Percentiles rank a stretch among this genome's conserved stretches.
Conservation (phyloP, 2,797 vertebrate species). For the Carcharodon carcharias region DNA sequence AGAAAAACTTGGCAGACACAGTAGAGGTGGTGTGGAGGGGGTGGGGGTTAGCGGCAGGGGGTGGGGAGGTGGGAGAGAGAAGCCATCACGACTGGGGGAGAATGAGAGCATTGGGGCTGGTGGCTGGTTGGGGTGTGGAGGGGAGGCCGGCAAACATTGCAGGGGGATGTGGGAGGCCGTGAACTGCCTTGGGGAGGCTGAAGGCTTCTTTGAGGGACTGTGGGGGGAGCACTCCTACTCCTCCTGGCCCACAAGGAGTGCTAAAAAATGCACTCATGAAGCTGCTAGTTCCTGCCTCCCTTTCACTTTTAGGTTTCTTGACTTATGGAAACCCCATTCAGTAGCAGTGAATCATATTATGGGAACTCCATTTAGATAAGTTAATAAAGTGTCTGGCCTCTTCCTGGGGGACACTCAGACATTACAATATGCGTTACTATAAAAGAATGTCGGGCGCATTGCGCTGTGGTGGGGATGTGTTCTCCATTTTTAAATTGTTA, state of each 20-base stretch:
- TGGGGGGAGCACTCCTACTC: not conserved
- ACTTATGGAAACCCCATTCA: not conserved
- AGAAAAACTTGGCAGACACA: too few species aligned
- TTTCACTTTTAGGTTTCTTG: not conserved
- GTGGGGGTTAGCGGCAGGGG: too few species aligned
- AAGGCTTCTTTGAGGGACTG: not conserved
- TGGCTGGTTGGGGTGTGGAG: not conserved
- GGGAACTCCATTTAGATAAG: not conserved
- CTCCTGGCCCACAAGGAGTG: not conserved
- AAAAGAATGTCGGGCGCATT: not conserved
- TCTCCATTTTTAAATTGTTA: not conserved
- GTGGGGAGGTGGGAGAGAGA: not conserved
- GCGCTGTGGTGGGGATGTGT: not conserved
- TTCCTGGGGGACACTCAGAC: not conserved
- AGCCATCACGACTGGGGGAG: not conserved
- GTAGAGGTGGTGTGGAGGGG: not conserved
- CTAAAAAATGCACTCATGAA: not conserved
- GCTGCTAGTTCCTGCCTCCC: not conserved
- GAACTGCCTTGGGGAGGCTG: not conserved
- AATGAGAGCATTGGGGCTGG: not conserved
- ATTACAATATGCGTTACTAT: not conserved
- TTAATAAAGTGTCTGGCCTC: not conserved
- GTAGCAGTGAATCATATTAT: not conserved
- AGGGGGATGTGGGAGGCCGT: not conserved
- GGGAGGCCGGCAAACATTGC: not conserved